These are phyloP conservation scores for Cydia strobilella DNA, from an alignment of 1,140 invertebrate genomes.

Conservation along the genomic window DNA sequence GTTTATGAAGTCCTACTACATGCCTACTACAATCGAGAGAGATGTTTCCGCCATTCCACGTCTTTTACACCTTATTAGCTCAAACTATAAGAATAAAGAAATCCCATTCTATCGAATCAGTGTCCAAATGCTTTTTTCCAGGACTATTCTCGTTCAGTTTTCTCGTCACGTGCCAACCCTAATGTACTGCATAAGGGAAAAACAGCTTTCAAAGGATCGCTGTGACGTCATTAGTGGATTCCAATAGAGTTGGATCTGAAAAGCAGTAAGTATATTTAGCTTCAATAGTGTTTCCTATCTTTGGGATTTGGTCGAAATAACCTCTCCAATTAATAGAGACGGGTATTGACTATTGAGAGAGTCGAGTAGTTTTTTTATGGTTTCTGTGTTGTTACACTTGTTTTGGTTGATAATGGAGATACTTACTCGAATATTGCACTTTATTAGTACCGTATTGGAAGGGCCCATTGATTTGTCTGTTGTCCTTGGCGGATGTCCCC, in stretches of 20 bases:
- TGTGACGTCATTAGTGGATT: constrained; percentile 27
- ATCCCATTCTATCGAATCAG: not conserved
- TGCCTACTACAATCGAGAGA: not conserved
- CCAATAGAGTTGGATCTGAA: not conserved
- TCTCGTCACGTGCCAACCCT: constrained; percentile 22
- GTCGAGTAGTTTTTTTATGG: constrained; percentile 29
- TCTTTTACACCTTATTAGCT: not conserved
- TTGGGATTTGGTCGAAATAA: not conserved
- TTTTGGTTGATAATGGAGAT: constrained; percentile 6
- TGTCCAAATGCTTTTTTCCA: constrained; percentile 1
- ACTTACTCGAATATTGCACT: not conserved
- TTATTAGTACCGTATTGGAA: too few relatives aligned
- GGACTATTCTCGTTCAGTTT: not conserved
- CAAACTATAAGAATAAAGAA: not conserved
- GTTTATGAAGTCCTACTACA: too few relatives aligned
- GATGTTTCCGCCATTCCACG: not conserved
- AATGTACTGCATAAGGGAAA: constrained; percentile 32
- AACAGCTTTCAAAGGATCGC: constrained; percentile 25
- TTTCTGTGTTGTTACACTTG: constrained; percentile 15
- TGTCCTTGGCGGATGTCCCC: too few relatives aligned
- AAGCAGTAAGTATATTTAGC: not conserved
- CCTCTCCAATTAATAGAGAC: constrained; percentile 24
- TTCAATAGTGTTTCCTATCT: not conserved
- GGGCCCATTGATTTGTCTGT: too few relatives aligned
- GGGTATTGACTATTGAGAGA: constrained; percentile 23